phyloP scores from a whole-genome alignment of 1,140 invertebrate species.

The Danaus plexippus region DNA sequence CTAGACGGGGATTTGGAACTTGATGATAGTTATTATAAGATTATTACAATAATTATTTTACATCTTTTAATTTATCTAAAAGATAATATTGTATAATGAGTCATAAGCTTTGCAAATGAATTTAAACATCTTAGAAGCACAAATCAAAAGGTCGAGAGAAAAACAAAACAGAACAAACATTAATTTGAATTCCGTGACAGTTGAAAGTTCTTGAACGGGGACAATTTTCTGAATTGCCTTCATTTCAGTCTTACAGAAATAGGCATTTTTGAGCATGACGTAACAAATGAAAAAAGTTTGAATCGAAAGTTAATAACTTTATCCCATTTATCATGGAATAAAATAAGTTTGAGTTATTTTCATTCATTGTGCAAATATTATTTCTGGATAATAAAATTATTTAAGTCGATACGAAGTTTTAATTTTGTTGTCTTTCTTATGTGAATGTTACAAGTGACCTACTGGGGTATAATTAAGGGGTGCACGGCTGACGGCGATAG shows the following conservation, averaged over 20 bases:
- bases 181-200: conserved; percentile 68
- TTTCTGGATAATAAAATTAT: conserved; percentile 2
- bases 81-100: conserved; percentile 1
- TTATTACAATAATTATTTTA: not conserved
- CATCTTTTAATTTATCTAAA: conserved; percentile 1
- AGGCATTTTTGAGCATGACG: conserved; percentile 64
- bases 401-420: not conserved
- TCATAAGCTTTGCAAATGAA: conserved; percentile 23
- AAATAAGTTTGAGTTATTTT: conserved; percentile 48
- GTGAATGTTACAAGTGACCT: conserved; percentile 45
- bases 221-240: conserved; percentile 67
- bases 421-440: not conserved
- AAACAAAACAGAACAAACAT: conserved; percentile 68
- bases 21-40: too few species aligned
- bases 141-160: conserved; percentile 51
- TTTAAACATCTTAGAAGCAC: conserved; percentile 35
- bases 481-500: conserved; percentile 90
- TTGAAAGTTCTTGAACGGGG: conserved; percentile 60
- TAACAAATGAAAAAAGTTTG: conserved; percentile 71
- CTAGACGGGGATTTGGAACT: conserved; percentile 4
- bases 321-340: conserved; percentile 62
- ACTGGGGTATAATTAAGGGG: conserved; percentile 92
- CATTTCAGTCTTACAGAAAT: conserved; percentile 58
- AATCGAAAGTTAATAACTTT: conserved; percentile 69
- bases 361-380: conserved; percentile 23